Evolutionary conservation across 2,888 invertebrate species (phyloP).

Genomic region (Oligia latruncula): DNA sequence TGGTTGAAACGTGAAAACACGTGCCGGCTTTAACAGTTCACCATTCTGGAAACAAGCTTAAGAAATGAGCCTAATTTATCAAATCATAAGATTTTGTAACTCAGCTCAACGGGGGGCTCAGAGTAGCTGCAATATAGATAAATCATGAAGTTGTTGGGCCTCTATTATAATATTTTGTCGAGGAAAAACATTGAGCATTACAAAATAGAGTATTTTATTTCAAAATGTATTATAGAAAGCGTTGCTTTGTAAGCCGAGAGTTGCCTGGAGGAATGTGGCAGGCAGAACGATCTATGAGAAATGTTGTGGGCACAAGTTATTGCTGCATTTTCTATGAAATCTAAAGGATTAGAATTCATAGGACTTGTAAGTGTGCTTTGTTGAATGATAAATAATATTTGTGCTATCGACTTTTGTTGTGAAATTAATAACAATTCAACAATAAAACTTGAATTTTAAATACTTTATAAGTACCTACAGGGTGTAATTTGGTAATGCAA

Average conservation of each 20-base stretch:
- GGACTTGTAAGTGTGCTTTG: neutral
- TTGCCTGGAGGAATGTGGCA: constrained; percentile 31
- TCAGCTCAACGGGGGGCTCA: constrained; percentile 1
- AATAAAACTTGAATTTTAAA: no score
- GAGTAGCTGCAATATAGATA: constrained; percentile 1
- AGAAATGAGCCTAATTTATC: constrained; percentile 34
- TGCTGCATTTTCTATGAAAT: constrained; percentile 29
- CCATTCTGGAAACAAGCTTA: constrained; percentile 40
- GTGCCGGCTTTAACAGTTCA: constrained; percentile 13
- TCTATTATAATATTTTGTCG: constrained; percentile 8
- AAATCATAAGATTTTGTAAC: constrained; percentile 27
- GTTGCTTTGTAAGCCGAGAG: constrained; percentile 25
- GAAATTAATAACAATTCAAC: neutral
- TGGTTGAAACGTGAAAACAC: constrained; percentile 14
- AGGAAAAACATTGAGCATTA: neutral
- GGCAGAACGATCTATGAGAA: constrained; percentile 25
- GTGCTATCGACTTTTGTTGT: neutral
- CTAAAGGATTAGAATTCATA: constrained; percentile 10
- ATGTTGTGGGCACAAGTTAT: constrained; percentile 16
- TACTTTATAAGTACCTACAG: no score
- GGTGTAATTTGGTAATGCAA: no score
- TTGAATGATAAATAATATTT: neutral
- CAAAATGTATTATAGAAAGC: constrained; percentile 10
- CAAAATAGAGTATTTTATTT: constrained; percentile 20
- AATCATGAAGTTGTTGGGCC: neutral